phyloP scores from a whole-genome alignment of 2,797 vertebrate species.

The Nasua narica region DNA sequence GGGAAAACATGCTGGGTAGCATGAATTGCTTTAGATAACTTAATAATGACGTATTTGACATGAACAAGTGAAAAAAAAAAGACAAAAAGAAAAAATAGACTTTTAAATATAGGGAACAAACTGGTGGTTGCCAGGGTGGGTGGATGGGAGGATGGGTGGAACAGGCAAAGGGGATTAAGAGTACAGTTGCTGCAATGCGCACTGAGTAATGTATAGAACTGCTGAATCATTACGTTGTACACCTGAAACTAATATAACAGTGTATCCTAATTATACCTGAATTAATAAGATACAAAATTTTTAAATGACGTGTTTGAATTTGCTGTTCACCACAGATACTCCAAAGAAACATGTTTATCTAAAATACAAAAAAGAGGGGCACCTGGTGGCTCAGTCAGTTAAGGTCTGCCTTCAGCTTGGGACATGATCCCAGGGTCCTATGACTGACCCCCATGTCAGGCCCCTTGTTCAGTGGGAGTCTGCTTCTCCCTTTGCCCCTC shows the following conservation, averaged over 20 bases:
- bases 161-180: not conserved
- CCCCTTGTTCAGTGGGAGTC: not conserved
- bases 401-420: not conserved
- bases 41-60: not conserved
- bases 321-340: not conserved
- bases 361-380: not conserved
- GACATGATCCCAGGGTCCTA: not conserved
- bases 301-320: not conserved
- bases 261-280: not conserved
- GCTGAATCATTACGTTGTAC: not conserved
- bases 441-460: rapidly evolving
- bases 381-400: not conserved
- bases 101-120: not conserved
- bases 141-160: not conserved
- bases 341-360: not conserved
- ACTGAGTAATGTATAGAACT: not conserved
- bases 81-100: not conserved
- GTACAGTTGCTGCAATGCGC: not conserved
- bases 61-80: not conserved
- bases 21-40: not conserved
- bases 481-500: not conserved
- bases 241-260: not conserved
- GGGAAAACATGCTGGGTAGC: not conserved
- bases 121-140: not conserved
- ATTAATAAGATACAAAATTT: not conserved